Evolutionary conservation across 2,888 invertebrate species (phyloP), one percentile per base, ranked within the genome.

Genomic region (Drosophila birchii): DNA sequence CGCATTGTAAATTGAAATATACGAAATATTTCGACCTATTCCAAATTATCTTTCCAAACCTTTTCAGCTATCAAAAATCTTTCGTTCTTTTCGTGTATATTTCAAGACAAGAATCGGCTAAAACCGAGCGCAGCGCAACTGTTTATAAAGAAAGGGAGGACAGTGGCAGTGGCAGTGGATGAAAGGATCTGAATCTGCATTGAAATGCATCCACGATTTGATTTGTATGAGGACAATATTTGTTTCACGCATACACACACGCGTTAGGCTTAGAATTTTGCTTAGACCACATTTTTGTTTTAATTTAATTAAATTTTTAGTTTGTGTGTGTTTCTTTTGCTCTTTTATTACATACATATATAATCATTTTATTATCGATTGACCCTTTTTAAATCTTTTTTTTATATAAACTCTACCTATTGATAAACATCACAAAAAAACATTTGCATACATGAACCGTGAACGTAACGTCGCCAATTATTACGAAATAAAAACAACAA

Each of bases 381-480:
- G 53, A 72, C 79, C 61, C 61, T 47, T 54, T 43, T 51, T 29
- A 44, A 44, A 23, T 36, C 43, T 23, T 60, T 32, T 23, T 61
- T 66, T n/a, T n/a, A n/a, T 70, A 68, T 66, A 45, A 75, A 45
- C 70, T 51, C 49, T 55, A 68, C 60, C 72, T 58, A 76, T 76
- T 62, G 64, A 70, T 71, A 57, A 69, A 69, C 72, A 81, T 78
- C 78, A 77, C 78, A 83, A 67, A 51, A 83, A 67, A 51, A 72
- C 64, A 70, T 60, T 74, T 71, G 67, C 67, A 76, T 70, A 70
- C 70, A 76, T 77, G 76, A 78, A 75, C 85, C 87, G 85, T 85
- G 78, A 87, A 86, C 47, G 85, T 87, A 87, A 86, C 87, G 85
- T 86, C 85, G 85, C 85, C 85, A 86, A 86, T 86, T 85, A 87